Conservation (phyloP, 2,888 invertebrate genomes). For the Epistrophe eligans region DNA sequence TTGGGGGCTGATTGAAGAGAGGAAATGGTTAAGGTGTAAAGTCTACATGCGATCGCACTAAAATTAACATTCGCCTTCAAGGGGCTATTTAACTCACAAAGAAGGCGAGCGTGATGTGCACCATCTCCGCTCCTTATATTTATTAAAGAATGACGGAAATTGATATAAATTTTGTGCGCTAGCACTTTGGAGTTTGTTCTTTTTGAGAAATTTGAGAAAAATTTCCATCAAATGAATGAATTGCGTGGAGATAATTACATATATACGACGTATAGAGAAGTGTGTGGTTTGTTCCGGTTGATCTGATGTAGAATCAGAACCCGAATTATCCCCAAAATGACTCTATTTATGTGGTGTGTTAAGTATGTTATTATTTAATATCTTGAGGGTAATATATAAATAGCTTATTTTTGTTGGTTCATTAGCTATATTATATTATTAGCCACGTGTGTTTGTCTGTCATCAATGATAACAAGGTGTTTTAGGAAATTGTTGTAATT, state of each 20-base stretch:
- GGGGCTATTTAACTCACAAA: constrained; percentile 56
- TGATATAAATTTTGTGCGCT: constrained; percentile 47
- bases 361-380: constrained; percentile 54
- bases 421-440: constrained; percentile 1
- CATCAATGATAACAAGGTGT: constrained; percentile 29
- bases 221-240: constrained; percentile 63
- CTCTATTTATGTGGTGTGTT: constrained; percentile 65
- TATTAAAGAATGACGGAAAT: constrained; percentile 26
- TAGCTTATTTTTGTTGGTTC: constrained; percentile 22
- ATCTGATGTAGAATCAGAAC: constrained; percentile 10
- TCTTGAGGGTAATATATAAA: constrained; percentile 24
- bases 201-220: constrained; percentile 20
- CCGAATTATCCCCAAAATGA: constrained; percentile 50
- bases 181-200: neutral
- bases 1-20: constrained; percentile 67
- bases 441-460: constrained; percentile 22
- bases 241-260: constrained; percentile 72
- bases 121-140: neutral
- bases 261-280: constrained; percentile 4
- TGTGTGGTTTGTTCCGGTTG: constrained; percentile 21
- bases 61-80: constrained; percentile 72
- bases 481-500: constrained; percentile 10
- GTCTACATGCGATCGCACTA: constrained; percentile 73
- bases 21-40: constrained; percentile 73
- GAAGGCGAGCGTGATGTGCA: neutral